phyloP scores from a whole-genome alignment of 2,888 invertebrate genomes.

The Drosophila phalerata region DNA sequence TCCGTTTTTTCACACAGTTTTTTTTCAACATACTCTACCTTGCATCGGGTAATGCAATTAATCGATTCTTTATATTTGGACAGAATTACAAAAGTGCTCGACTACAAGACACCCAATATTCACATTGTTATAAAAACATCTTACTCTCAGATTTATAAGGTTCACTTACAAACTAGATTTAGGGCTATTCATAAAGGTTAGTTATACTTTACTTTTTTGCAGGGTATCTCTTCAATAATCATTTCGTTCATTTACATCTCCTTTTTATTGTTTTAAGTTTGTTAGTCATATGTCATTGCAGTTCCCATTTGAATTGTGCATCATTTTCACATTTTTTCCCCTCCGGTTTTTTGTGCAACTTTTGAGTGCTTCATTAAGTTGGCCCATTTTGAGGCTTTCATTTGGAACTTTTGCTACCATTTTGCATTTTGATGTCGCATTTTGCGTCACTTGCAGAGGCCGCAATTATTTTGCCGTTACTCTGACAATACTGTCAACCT shows the following conservation, averaged over 20 bases:
- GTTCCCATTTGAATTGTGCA: constrained; percentile 9
- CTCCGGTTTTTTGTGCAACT: constrained; percentile 22
- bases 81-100: background rate
- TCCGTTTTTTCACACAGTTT: background rate
- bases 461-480: constrained; percentile 70
- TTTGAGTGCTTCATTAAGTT: constrained; percentile 44
- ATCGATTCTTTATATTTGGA: background rate
- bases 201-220: too few relatives aligned
- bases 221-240: background rate
- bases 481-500: constrained; percentile 39
- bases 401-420: constrained; percentile 29
- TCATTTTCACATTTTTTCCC: constrained; percentile 8
- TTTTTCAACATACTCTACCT: background rate
- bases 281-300: constrained; percentile 28
- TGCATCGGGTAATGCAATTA: background rate
- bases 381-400: constrained; percentile 25
- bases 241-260: background rate
- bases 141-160: too few relatives aligned
- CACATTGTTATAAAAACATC: too few relatives aligned
- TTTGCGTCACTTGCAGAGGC: constrained; percentile 56
- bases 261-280: constrained; percentile 16
- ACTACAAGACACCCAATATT: background rate
- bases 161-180: too few relatives aligned
- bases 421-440: constrained; percentile 69
- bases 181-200: too few relatives aligned